phyloP scores from a whole-genome alignment of 1,140 invertebrate species.

The Drusus annulatus region DNA sequence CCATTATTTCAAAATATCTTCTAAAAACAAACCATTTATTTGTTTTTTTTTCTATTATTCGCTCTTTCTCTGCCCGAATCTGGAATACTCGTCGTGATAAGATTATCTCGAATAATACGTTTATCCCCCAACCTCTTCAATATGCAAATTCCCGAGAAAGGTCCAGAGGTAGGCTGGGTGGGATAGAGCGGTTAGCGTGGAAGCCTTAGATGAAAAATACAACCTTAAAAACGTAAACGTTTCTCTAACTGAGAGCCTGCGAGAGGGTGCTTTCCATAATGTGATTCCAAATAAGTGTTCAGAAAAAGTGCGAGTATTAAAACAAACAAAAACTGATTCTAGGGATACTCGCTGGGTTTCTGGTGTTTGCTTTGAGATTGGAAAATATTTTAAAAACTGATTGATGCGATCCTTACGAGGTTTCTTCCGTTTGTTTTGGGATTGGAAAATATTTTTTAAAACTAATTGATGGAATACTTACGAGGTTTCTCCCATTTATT shows the following conservation, averaged over 20 bases:
- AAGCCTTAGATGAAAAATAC: constrained; percentile 37
- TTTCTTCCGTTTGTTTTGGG: background rate
- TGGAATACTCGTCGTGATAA: constrained; percentile 42
- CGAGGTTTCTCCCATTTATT: background rate
- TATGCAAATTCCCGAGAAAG: constrained; percentile 44
- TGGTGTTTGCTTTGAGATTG: background rate
- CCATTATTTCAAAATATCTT: no score
- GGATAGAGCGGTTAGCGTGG: constrained; percentile 32
- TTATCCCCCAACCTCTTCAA: constrained; percentile 38
- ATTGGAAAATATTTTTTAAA: background rate
- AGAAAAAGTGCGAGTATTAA: background rate
- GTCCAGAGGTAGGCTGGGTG: constrained; percentile 10
- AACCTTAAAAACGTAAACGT: constrained; percentile 39
- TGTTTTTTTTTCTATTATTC: background rate
- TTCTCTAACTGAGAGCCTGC: constrained; percentile 22
- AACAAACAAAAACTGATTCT: background rate
- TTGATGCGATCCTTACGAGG: background rate
- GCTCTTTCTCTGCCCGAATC: constrained; percentile 5
- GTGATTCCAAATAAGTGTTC: constrained; percentile 15
- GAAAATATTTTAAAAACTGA: background rate
- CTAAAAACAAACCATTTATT: no score
- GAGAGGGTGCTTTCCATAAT: background rate
- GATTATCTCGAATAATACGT: constrained; percentile 50
- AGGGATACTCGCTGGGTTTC: background rate
- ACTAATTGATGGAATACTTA: background rate